Evolutionary conservation across 2,113 vertebrate species (phyloP).

Genomic region (Ornithorhynchus anatinus): DNA sequence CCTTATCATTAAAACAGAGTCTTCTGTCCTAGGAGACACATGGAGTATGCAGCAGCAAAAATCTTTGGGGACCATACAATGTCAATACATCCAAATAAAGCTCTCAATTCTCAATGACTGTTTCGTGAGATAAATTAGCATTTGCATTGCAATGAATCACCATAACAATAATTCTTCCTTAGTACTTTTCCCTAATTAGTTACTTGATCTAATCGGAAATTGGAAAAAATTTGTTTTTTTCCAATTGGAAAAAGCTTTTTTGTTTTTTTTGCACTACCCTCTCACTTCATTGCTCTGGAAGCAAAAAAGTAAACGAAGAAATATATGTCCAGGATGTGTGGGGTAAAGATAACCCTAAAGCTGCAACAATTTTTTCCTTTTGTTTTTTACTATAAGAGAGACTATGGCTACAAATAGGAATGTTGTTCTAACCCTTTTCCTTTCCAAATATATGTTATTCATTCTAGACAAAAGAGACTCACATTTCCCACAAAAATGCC

Average conservation of each 20-base stretch:
- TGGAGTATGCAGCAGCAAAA: background rate
- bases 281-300: background rate
- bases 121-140: background rate
- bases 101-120: background rate
- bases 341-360: background rate
- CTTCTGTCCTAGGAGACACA: background rate
- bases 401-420: background rate
- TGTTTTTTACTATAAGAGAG: background rate
- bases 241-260: too few relatives aligned
- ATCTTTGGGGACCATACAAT: background rate
- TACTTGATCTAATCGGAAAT: too few relatives aligned
- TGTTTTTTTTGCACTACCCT: background rate
- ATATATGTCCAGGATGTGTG: background rate
- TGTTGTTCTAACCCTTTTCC: constrained; percentile 18
- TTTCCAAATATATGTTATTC: constrained; percentile 15
- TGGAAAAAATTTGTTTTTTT: too few relatives aligned
- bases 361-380: background rate
- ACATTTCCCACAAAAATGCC: constrained; percentile 30
- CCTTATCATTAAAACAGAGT: background rate
- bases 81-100: background rate
- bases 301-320: too few relatives aligned
- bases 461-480: constrained; percentile 16
- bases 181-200: too few relatives aligned
- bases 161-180: background rate
- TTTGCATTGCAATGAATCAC: background rate